Conservation (phyloP, 2,797 vertebrate genomes). For the Liasis olivaceus region DNA sequence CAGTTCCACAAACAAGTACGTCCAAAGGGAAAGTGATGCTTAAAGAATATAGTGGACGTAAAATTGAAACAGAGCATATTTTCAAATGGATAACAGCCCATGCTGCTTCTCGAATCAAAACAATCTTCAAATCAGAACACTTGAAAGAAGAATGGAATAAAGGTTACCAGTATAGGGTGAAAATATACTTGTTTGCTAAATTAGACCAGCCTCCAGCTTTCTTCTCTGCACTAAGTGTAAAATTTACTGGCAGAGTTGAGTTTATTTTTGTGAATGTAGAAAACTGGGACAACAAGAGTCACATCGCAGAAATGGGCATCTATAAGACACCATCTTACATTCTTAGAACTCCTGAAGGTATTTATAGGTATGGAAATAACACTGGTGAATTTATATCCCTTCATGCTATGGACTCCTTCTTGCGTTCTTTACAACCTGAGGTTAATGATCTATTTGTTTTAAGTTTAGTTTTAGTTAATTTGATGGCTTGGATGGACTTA, state of each 20-base stretch:
- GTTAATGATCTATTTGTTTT: conserved; percentile 97
- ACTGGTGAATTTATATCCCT: conserved; percentile 93
- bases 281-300: conserved; percentile 88
- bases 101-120: conserved; percentile 93
- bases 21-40: conserved; percentile 98
- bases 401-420: conserved; percentile 93
- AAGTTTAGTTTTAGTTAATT: conserved; percentile 93
- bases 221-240: conserved; percentile 94
- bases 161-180: conserved; percentile 84
- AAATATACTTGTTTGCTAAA: conserved; percentile 93
- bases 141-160: conserved; percentile 89
- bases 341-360: conserved; percentile 94
- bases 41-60: conserved; percentile 88
- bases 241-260: conserved; percentile 97
- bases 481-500: conserved; percentile 99
- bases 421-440: conserved; percentile 94
- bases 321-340: conserved; percentile 90
- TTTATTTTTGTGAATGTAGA: conserved; percentile 96
- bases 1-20: conserved; percentile 93
- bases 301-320: conserved; percentile 86
- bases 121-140: conserved; percentile 82
- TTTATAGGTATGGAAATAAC: conserved; percentile 94
- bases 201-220: conserved; percentile 93
- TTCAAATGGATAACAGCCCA: conserved; percentile 98
- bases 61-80: conserved; percentile 88